phyloP scores from a whole-genome alignment of 2,888 invertebrate species.

The Osmoderma eremita region DNA sequence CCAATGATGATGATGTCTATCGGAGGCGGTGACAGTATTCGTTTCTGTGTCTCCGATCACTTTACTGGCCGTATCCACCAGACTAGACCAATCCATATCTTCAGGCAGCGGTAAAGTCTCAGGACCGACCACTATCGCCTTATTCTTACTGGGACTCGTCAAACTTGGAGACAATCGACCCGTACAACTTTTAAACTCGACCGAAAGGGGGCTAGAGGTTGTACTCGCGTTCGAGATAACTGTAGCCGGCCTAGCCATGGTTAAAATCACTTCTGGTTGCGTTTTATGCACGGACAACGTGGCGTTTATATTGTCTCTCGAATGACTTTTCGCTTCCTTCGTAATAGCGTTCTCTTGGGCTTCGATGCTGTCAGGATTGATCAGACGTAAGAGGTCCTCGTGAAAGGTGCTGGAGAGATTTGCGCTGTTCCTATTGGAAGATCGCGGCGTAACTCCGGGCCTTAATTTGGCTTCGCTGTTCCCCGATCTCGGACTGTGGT shows the following conservation, averaged over 20 bases:
- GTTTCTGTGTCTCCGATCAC: constrained; percentile 47
- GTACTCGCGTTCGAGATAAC: constrained; percentile 74
- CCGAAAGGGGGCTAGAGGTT: constrained; percentile 67
- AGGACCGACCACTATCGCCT: constrained; percentile 55
- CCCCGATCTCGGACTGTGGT: constrained; percentile 71
- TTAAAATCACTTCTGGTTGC: constrained; percentile 70
- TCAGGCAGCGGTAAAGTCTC: constrained; percentile 72
- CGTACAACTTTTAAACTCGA: constrained; percentile 68
- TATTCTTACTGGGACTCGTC: constrained; percentile 55
- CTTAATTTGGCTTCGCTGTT: constrained; percentile 70
- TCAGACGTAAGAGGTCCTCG: constrained; percentile 84
- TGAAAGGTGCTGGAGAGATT: constrained; percentile 74
- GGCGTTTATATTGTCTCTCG: constrained; percentile 59
- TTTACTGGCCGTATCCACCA: constrained; percentile 76
- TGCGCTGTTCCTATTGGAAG: constrained; percentile 70
- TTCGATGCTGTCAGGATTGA: constrained; percentile 78
- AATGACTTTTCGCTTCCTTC: constrained; percentile 53
- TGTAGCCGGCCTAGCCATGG: constrained; percentile 73
- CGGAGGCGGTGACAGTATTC: constrained; percentile 23
- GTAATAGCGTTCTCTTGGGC: constrained; percentile 52
- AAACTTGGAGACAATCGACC: constrained; percentile 65
- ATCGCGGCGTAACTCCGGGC: constrained; percentile 64
- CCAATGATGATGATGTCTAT: constrained; percentile 54
- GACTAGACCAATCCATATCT: constrained; percentile 81
- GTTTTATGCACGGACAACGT: constrained; percentile 58